Base-by-base conservation (phyloP, 2,888 invertebrate genomes). In the Aphodius sticticus region DNA sequence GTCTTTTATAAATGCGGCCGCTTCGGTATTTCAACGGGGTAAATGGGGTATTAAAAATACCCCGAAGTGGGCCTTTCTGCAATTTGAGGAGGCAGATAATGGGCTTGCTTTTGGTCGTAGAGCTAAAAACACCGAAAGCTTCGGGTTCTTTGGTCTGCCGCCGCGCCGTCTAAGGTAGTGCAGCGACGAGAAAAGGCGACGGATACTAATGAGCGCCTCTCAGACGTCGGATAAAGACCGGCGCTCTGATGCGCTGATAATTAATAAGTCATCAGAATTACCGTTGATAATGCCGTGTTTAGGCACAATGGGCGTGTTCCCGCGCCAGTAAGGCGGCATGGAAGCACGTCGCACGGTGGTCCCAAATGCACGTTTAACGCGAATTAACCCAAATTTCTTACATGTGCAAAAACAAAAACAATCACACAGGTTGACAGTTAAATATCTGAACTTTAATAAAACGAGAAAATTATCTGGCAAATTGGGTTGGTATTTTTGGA, bases 211-310 rank as follows among this genome's bases (percentile, higher is more conserved):
- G 53, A 53, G 53, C 53, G 12, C 53, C 9, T 9, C 53, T 53
- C 26, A 26, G 26, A 53, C 53, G 35, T 15, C 7, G 74, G 74
- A 74, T 74, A 36, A 74, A 74, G 35, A 36, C 35, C 36, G 26
- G 74, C 74, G 74, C 35, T 26, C 26, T 37, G 35, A 74, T 37
- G 74, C 36, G 16, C 35, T 71, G 35, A 71, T 74, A 74, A 74
- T 74, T 74, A 74, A 74, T 74, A 74, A 74, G 74, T 35, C 74
- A 74, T 74, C 37, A 74, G 74, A 74, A 74, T 74, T 74, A 35
- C 35, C 16, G 74, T 74, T 74, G n/a, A 53, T 53, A 53, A 53
- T 53, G 7, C 53, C 53, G 53, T 53, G 53, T 53, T 53, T 53
- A 53, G 53, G 53, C 53, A 53, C 53, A 53, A 53, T 53, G 53